Base-by-base conservation (phyloP, 2,113 vertebrate genomes). In the Rhinopomastus cyanomelas region DNA sequence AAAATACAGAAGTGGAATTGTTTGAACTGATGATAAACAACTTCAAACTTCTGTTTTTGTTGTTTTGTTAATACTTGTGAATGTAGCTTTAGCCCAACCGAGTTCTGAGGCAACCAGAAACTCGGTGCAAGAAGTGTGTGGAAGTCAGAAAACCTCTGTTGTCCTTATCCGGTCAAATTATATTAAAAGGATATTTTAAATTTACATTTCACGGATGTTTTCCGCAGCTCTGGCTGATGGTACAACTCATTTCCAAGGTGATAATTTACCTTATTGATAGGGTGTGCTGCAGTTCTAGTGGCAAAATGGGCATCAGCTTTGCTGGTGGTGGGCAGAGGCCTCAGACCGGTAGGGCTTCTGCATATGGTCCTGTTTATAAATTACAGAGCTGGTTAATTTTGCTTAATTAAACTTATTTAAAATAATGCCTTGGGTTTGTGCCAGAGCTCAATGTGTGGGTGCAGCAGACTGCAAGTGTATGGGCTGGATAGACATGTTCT, bases 1-100 rank as follows among this genome's bases (percentile, higher is more conserved):
- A 81, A 79, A 95, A 89, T 60, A 72, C 65, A 84, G 78, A 94
- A 90, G 66, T 66, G 44, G 32, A 85, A 30, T 73, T 67, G 36
- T 8, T 78, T 34, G 23, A 42, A 42, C 39, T 42, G 39, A 42
- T 42, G 39, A 42, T 42, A 15, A 42, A 42, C 39, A 15, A 42
- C 39, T 42, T 42, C 86, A 65, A 81, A 39, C 10, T 48, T 5
- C 1, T 0, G 29, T 48, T 60, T 71, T n/a, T 48, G 55, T 75
- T 12, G 32, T 52, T 44, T 52, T 39, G 49, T 29, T 49, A 19
- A 15, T 3, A 8, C 1, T 1, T 23, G 26, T 68, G 18, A 77
- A 48, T 81, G n/a, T 44, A 72, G 49, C 64, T 83, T 57, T 79
- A 84, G 36, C 53, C 42, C 21, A 61, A 11, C 16, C 7, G 30